Base-by-base conservation (phyloP, 2,888 invertebrate species). In the Tenthredo livida region DNA sequence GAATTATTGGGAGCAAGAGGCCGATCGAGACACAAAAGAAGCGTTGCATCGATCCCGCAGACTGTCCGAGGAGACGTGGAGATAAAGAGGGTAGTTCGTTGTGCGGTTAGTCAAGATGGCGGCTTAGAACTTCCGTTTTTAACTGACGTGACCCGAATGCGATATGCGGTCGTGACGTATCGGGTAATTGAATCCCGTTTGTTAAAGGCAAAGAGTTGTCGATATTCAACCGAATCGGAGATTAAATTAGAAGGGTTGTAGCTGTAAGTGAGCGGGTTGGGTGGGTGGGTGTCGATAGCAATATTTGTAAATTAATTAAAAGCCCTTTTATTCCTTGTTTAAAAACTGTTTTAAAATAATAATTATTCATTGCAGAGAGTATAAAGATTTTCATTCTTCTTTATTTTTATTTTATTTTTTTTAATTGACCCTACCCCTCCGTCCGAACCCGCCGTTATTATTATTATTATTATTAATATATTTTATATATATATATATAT, bases 61-160 rank as follows among this genome's bases (percentile, higher is more conserved):
- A 80, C 80, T 58, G 80, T 80, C 80, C 80, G 61, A 61, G 12
- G 9, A 61, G 80, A 80, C 58, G n/a, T 21, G 37, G 61, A 80
- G 61, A 80, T 80, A 80, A 61, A 80, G 80, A 80, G 40, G 10
- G 67, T 67, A 33, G 67, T 33, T 47, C 58, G 61, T 21, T 80
- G 80, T 80, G 47, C 47, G 80, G 80, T 80, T 80, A 80, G 80
- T 80, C 61, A 80, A 80, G 80, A 80, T 80, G 80, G 80, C 80
- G 80, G 80, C 40, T 61, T 50, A 58, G 80, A 80, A 61, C 80
- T 80, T 80, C 87, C 86, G 86, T 87, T 80, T 86, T 89, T 89
- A 89, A 90, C 88, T 89, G 90, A 90, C 90, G 88, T 89, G 90
- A 90, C 89, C 90, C 87, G 89, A 87, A 89, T 90, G 87, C 87